Conservation (phyloP, 1,140 invertebrate species). For the Sycobia sp. region DNA sequence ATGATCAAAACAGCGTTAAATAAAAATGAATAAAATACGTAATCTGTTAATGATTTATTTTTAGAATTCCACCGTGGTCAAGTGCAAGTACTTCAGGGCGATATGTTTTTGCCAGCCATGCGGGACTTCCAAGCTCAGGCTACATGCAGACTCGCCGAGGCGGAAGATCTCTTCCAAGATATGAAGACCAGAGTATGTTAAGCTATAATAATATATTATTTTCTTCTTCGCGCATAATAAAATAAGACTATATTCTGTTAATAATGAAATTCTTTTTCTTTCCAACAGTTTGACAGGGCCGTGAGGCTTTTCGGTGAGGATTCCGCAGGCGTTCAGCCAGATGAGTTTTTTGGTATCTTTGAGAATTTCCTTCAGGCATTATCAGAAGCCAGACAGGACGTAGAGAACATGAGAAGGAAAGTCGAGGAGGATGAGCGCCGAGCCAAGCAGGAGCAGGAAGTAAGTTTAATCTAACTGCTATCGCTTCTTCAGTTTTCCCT, state of each 20-base stretch:
- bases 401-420: constrained; percentile 80
- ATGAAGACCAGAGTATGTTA: constrained; percentile 76
- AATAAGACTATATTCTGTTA: background rate
- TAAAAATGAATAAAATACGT: too few relatives aligned
- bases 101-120: constrained; percentile 93
- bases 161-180: constrained; percentile 93
- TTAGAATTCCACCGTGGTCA: constrained; percentile 83
- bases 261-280: constrained; percentile 17
- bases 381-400: constrained; percentile 85
- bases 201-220: background rate
- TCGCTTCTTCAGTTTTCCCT: too few relatives aligned
- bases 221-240: background rate
- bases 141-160: constrained; percentile 85
- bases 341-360: constrained; percentile 96
- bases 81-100: constrained; percentile 70
- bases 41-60: too few relatives aligned
- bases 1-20: too few relatives aligned
- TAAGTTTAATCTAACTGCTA: too few relatives aligned
- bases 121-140: constrained; percentile 92
- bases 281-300: constrained; percentile 81
- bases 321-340: constrained; percentile 82
- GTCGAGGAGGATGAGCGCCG: constrained; percentile 92
- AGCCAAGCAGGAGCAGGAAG: constrained; percentile 89
- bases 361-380: constrained; percentile 88
- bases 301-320: constrained; percentile 92